These are phyloP conservation scores for Salvelinus namaycush DNA, from an alignment of 2,113 vertebrate genomes.

Conservation along the genomic window DNA sequence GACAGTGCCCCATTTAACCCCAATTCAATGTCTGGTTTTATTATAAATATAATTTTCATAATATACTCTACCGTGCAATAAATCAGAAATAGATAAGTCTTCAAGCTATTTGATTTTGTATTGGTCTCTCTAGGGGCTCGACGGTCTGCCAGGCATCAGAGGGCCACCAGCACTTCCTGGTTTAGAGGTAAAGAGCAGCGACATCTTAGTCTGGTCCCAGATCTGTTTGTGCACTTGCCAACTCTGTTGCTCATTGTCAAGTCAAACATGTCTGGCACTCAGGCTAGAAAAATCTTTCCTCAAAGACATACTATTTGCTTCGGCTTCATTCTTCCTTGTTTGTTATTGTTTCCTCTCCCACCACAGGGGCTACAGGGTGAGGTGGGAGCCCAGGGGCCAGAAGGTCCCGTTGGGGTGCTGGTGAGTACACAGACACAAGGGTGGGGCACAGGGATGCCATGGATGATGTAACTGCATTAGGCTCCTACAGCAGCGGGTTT, in stretches of 20 bases:
- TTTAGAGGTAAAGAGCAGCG: conserved; percentile 63
- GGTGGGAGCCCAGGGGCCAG: conserved; percentile 70
- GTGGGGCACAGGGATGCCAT: not conserved
- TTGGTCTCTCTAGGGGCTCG: conserved; percentile 69
- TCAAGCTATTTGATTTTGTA: not conserved
- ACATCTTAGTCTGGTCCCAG: not conserved
- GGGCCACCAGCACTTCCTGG: conserved; percentile 73
- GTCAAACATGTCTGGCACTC: not conserved
- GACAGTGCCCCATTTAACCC: no score
- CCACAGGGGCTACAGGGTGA: conserved; percentile 75
- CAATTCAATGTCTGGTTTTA: no score
- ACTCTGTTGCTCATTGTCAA: not conserved
- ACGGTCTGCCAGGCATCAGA: conserved; percentile 70
- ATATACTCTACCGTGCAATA: no score
- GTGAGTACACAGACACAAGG: conserved; percentile 59
- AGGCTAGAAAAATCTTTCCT: no score
- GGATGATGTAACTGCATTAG: conserved; percentile 9
- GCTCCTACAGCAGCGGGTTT: not conserved
- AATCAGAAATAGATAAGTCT: no score
- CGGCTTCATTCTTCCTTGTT: not conserved
- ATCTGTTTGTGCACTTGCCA: not conserved
- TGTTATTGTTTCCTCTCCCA: not conserved
- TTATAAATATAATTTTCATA: no score
- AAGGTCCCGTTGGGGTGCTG: conserved; percentile 66
- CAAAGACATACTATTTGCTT: not conserved